phyloP scores from a whole-genome alignment of 2,888 invertebrate genomes.

The Sipunculus nudus region DNA sequence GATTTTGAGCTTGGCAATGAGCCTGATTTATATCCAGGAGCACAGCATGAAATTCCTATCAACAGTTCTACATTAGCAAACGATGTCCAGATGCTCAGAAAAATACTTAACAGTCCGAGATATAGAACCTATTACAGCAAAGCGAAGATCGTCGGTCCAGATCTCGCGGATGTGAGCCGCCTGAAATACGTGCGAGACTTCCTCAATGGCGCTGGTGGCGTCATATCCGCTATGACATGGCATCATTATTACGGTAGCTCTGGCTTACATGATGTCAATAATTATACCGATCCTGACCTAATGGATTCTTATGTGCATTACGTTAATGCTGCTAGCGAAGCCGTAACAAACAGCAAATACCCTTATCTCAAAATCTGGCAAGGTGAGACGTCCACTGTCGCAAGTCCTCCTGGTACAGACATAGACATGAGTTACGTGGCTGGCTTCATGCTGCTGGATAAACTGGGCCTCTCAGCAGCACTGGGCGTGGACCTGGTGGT shows the following conservation, averaged over 20 bases:
- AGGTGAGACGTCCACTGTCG: conserved; percentile 79
- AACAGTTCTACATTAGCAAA: conserved; percentile 4
- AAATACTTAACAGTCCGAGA: too few relatives aligned
- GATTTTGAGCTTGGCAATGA: conserved; percentile 23
- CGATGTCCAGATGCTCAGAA: conserved; percentile 6
- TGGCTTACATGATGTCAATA: conserved; percentile 70
- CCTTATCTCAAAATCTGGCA: conserved; percentile 68
- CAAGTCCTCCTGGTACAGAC: conserved; percentile 77
- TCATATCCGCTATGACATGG: conserved; percentile 74
- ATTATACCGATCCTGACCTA: conserved; percentile 74
- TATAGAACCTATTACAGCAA: neutral
- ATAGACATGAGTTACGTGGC: conserved; percentile 75
- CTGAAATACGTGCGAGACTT: too few relatives aligned
- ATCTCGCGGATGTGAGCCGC: conserved; percentile 4
- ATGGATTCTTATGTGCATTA: conserved; percentile 73
- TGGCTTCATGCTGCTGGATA: conserved; percentile 79
- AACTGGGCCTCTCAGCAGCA: conserved; percentile 76
- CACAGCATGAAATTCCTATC: too few relatives aligned
- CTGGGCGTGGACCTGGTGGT: conserved; percentile 77
- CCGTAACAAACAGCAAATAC: neutral
- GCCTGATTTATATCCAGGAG: conserved; percentile 11
- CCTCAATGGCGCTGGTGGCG: too few relatives aligned
- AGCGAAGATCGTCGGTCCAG: conserved; percentile 8
- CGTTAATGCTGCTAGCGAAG: conserved; percentile 68
- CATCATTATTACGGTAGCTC: conserved; percentile 74